Evolutionary conservation across 2,113 vertebrate species (phyloP).

Genomic region (Andinoacara biseriatus): DNA sequence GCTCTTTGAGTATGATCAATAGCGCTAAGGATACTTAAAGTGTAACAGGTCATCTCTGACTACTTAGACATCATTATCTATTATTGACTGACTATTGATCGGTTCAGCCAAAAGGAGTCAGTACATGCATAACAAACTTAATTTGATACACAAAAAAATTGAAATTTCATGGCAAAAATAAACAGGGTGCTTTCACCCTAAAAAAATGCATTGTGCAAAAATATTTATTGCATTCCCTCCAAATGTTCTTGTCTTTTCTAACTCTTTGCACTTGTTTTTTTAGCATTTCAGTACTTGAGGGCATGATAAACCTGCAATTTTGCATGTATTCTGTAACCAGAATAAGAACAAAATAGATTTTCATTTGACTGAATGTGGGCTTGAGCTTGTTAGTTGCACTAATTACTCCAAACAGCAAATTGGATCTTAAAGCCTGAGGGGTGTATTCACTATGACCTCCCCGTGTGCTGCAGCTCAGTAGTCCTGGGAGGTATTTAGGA

Average conservation of each 20-base stretch:
- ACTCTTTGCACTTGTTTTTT: background rate
- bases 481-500: conserved; percentile 75
- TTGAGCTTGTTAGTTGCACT: conserved; percentile 71
- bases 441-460: conserved; percentile 66
- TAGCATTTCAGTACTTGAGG: background rate
- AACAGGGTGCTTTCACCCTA: background rate
- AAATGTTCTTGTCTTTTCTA: background rate
- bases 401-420: conserved; percentile 75
- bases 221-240: background rate
- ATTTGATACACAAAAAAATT: conserved; percentile 50
- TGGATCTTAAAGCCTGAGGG: conserved; percentile 63
- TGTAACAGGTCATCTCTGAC: conserved; percentile 53
- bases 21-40: conserved; percentile 35
- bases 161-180: background rate
- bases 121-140: conserved; percentile 31
- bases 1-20: conserved; percentile 52
- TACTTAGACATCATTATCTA: conserved; percentile 66
- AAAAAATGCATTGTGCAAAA: background rate
- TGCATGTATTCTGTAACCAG: background rate
- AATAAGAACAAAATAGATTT: conserved; percentile 31
- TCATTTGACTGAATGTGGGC: conserved; percentile 44
- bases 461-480: conserved; percentile 63
- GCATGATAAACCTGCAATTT: background rate
- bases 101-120: conserved; percentile 36
- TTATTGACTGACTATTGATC: conserved; percentile 62